Percentiles rank a stretch among this genome's conserved stretches.
phyloP scores from a whole-genome alignment of 2,888 invertebrate genomes.

The Cephus sareptanus region DNA sequence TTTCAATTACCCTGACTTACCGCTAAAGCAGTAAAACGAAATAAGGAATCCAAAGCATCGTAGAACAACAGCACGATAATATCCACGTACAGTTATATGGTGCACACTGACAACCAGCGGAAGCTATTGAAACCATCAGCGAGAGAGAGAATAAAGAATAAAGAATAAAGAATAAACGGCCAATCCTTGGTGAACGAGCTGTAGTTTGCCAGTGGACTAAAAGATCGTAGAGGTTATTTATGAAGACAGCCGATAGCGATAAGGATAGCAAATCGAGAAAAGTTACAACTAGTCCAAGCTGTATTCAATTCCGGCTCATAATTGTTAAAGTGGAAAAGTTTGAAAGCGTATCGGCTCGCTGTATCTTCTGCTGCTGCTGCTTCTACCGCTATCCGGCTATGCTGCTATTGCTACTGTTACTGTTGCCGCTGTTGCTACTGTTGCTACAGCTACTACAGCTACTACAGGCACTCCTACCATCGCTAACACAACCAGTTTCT shows the following conservation, averaged over 20 bases:
- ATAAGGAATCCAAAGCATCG: too few species aligned
- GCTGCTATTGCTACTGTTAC: neutral
- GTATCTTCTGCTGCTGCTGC: constrained; percentile 6
- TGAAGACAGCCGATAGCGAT: constrained; percentile 52
- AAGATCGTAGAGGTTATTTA: constrained; percentile 51
- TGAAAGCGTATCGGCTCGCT: constrained; percentile 43
- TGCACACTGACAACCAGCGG: too few species aligned
- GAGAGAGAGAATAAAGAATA: too few species aligned
- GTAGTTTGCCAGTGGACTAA: constrained; percentile 9
- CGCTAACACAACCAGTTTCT: neutral
- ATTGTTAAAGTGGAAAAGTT: constrained; percentile 61
- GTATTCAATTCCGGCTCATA: constrained; percentile 59
- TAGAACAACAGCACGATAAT: too few species aligned
- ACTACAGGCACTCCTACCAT: too few species aligned
- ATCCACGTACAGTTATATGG: too few species aligned
- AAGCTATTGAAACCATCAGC: too few species aligned
- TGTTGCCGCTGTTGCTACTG: too few species aligned
- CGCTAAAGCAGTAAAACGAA: too few species aligned
- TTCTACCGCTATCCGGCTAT: neutral
- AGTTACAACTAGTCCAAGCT: constrained; percentile 53
- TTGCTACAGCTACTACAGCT: too few species aligned
- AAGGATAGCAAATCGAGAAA: constrained; percentile 57
- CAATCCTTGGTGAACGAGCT: constrained; percentile 3
- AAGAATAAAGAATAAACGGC: constrained; percentile 3
- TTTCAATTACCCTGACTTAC: too few species aligned